Base-by-base conservation (phyloP, 1,140 invertebrate species). In the Heliconius himera region DNA sequence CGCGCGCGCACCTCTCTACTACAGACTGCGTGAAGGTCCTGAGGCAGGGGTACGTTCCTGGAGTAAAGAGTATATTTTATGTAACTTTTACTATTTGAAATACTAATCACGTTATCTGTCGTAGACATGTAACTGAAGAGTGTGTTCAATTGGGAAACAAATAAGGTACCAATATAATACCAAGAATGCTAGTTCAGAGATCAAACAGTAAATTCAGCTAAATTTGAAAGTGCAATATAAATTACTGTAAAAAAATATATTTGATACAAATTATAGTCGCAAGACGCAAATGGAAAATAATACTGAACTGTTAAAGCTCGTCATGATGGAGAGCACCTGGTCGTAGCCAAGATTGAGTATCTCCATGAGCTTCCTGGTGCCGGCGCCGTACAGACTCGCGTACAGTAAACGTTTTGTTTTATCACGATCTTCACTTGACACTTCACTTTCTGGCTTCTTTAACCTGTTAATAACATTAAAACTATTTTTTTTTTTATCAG, bases 361-460 rank as follows among this genome's bases (percentile, higher is more conserved):
- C 38, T 96, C 95, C 80, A 94, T 90, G 16, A 96, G 91, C 81
- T 92, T 95, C 49, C 95, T 87, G 26, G 88, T 80, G 85, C 96
- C 96, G 18, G 95, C 96, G 78, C 96, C 96, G 92, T 96, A 96
- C 93, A 96, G 92, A 26, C 95, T 93, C 54, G 95, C 95, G 88
- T 96, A 96, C 74, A 96, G 95, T 16, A 96, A 86, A 74, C 95
- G 94, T 87, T 96, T 96, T 13, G 95, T 96, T 71, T 95, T 94
- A 86, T 96, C 96, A 82, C 96, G 92, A 22, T 96, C 95, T 29
- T 85, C 87, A 8, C 66, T 49, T 13, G 54, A 78, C 76, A 91
- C 83, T 16, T 84, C 92, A 83, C 70, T 80, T 36, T 77, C 83
- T 3, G 83, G 20, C 80, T 89, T 90, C 75, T 86, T 84, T 36